Conservation (phyloP, 2,888 invertebrate species). For the Noctua janthe region DNA sequence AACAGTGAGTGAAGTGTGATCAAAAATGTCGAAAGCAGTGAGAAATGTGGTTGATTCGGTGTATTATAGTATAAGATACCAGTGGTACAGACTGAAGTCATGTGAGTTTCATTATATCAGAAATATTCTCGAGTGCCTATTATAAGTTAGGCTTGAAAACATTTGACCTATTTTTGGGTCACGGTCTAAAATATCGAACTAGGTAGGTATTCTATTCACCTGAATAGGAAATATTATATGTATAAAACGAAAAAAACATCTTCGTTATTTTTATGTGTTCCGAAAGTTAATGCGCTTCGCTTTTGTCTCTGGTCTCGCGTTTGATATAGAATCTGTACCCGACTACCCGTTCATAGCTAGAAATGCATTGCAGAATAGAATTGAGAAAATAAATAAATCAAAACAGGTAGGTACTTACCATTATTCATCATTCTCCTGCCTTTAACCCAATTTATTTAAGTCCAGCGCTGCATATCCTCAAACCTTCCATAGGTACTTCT, state of each 20-base stretch:
- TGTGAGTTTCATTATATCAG: constrained; percentile 77
- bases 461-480: background rate
- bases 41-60: constrained; percentile 71
- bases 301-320: background rate
- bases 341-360: background rate
- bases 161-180: background rate
- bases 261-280: background rate
- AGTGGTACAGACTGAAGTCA: constrained; percentile 83
- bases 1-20: constrained; percentile 11
- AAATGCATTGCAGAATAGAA: background rate
- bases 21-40: constrained; percentile 79
- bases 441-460: background rate
- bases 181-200: background rate
- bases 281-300: background rate
- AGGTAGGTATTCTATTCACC: background rate
- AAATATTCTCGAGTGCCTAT: background rate
- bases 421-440: background rate
- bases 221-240: background rate
- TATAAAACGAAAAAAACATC: background rate
- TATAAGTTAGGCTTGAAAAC: background rate
- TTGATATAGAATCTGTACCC: background rate
- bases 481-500: background rate
- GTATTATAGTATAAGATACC: constrained; percentile 76
- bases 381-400: background rate
- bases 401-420: background rate